These are phyloP conservation scores for Sycobia sp. DNA, from an alignment of 1,140 invertebrate genomes.

Conservation along the genomic window DNA sequence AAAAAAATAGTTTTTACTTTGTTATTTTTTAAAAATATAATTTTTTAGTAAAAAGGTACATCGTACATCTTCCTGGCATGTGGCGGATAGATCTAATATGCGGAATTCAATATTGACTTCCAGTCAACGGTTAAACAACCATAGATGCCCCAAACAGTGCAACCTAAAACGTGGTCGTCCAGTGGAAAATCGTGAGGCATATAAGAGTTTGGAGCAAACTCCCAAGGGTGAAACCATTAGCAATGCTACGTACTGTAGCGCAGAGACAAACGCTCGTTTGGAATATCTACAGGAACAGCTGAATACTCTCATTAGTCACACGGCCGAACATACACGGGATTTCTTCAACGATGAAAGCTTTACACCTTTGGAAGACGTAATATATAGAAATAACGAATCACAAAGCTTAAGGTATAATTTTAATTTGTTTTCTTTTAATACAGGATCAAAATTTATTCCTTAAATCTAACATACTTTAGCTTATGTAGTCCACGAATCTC, in stretches of 20 bases:
- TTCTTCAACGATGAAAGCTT: constrained; percentile 42
- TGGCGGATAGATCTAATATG: constrained; percentile 34
- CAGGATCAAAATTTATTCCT: too few relatives aligned
- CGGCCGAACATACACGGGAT: constrained; percentile 47
- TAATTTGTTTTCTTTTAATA: too few relatives aligned
- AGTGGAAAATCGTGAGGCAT: constrained; percentile 17
- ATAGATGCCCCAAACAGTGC: constrained; percentile 22
- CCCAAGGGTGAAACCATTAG: not conserved
- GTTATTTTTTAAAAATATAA: too few relatives aligned
- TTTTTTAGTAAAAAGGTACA: constrained; percentile 44
- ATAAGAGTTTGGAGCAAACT: constrained; percentile 14
- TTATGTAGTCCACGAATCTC: too few relatives aligned
- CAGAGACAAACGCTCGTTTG: constrained; percentile 48
- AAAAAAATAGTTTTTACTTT: too few relatives aligned
- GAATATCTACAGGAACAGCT: constrained; percentile 51
- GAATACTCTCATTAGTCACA: constrained; percentile 47
- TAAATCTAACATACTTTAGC: too few relatives aligned
- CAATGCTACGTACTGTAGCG: constrained; percentile 42
- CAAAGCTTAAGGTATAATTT: constrained; percentile 1
- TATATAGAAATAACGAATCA: constrained; percentile 12
- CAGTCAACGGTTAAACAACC: constrained; percentile 6
- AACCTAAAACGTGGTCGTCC: constrained; percentile 27
- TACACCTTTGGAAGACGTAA: constrained; percentile 33
- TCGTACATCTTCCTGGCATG: constrained; percentile 50
- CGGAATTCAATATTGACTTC: not conserved